Percentiles rank a stretch among this genome's conserved stretches.
These are phyloP conservation scores for Chionodraco myersi DNA, from an alignment of 2,113 vertebrate species.

Conservation along the genomic window DNA sequence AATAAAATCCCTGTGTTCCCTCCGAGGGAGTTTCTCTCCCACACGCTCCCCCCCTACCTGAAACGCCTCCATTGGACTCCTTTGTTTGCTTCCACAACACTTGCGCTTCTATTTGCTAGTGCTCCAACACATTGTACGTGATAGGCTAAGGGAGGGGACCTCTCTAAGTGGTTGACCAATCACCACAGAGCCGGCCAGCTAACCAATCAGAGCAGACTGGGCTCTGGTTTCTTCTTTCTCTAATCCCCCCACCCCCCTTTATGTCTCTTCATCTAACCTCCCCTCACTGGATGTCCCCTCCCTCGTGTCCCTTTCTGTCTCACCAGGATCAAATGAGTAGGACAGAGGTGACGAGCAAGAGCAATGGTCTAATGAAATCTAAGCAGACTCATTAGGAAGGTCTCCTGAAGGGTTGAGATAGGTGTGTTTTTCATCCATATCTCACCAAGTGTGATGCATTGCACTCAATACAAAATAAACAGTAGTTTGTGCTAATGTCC, in stretches of 20 bases:
- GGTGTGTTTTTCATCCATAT: slow-evolving; percentile 50
- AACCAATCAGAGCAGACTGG: too few species aligned
- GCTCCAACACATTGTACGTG: too few species aligned
- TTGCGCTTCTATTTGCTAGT: too few species aligned
- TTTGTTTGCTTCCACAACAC: too few species aligned
- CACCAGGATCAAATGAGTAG: slow-evolving; percentile 33
- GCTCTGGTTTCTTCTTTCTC: not conserved
- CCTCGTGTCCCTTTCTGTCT: slow-evolving; percentile 4
- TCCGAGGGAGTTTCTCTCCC: too few species aligned
- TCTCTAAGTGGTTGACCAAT: too few species aligned
- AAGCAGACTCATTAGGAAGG: slow-evolving; percentile 53
- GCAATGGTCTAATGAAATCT: slow-evolving; percentile 51
- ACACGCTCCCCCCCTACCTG: too few species aligned
- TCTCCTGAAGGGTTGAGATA: slow-evolving; percentile 50
- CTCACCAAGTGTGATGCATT: slow-evolving; percentile 35
- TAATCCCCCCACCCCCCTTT: not conserved
- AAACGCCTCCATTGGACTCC: too few species aligned
- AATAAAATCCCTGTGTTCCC: too few species aligned
- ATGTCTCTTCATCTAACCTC: not conserved
- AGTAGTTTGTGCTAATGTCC: slow-evolving; percentile 32
- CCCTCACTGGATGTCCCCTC: too few species aligned
- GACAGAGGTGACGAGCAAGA: slow-evolving; percentile 42
- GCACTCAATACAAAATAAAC: slow-evolving; percentile 25
- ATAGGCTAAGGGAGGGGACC: too few species aligned
- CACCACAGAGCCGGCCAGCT: too few species aligned